A percentile compares a stretch with the other conserved stretches of the same genome.
Conservation (phyloP, 2,888 invertebrate genomes). For the Lamellibrachia columna region DNA sequence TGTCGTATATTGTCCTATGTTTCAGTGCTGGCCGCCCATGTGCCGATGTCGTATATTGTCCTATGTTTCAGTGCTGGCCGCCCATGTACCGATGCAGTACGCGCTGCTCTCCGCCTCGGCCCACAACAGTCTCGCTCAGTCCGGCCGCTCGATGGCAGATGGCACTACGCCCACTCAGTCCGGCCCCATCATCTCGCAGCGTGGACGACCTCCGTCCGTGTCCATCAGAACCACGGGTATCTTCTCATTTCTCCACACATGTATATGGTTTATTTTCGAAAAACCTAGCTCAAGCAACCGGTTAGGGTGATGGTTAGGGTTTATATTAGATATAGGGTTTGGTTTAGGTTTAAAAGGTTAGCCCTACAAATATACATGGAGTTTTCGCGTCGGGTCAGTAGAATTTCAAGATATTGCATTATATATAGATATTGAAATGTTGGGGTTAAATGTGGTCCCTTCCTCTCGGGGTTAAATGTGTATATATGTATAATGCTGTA, state of each 20-base stretch:
- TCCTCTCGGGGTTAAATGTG: too few species aligned
- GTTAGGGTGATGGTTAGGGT: too few species aligned
- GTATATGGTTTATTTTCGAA: too few species aligned
- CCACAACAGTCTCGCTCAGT: neutral
- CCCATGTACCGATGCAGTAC: neutral
- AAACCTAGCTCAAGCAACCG: too few species aligned
- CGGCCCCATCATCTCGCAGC: neutral
- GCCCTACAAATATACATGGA: too few species aligned
- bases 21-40: neutral
- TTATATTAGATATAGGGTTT: too few species aligned
- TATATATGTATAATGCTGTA: too few species aligned
- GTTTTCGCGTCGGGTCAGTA: too few species aligned
- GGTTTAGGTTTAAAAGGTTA: too few species aligned
- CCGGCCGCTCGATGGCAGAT: neutral
- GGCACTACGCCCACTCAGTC: neutral
- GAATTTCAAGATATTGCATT: too few species aligned
- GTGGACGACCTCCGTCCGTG: slow-evolving; percentile 26
- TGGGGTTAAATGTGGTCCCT: too few species aligned
- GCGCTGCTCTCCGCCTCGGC: neutral
- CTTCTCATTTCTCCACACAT: neutral
- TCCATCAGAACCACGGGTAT: slow-evolving; percentile 28
- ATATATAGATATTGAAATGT: too few species aligned
- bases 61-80: neutral
- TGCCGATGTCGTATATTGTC: neutral
- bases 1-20: neutral